These are phyloP conservation scores for Pachyramphus minor DNA, from an alignment of 2,113 vertebrate species.

Conservation along the genomic window DNA sequence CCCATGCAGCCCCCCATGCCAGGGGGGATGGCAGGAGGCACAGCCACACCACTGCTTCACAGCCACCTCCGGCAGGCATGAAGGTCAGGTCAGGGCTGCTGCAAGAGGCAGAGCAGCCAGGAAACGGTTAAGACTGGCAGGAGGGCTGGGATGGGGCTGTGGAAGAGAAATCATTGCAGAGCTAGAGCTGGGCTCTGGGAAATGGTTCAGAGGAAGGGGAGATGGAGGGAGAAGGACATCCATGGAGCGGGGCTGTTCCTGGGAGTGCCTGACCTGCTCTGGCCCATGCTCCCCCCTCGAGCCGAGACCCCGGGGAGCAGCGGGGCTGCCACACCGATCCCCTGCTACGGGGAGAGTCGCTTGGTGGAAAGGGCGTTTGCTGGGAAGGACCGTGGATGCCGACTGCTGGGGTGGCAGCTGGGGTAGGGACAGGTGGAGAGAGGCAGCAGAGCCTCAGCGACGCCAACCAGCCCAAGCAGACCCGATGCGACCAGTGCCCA, in stretches of 20 bases:
- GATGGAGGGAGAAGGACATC: background rate
- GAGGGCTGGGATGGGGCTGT: background rate
- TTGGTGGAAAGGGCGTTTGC: background rate
- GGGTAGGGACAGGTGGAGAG: background rate
- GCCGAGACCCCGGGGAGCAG: background rate
- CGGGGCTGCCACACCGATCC: background rate
- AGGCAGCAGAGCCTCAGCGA: background rate
- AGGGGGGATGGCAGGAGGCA: background rate
- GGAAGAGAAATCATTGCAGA: background rate
- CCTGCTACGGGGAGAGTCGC: background rate
- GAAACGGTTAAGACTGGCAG: background rate
- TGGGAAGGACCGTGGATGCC: background rate
- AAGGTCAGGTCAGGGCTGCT: conserved; percentile 14
- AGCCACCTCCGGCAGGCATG: rapidly evolving
- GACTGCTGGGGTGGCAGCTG: background rate
- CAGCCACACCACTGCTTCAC: background rate
- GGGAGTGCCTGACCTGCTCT: background rate
- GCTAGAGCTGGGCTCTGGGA: background rate
- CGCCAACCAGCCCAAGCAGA: background rate
- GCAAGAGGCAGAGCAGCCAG: background rate
- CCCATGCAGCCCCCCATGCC: background rate
- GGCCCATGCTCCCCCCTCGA: rapidly evolving
- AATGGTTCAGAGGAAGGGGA: background rate
- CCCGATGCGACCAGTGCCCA: background rate
- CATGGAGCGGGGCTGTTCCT: background rate